Conservation (phyloP, 2,797 vertebrate genomes). For the Octomys mimax region DNA sequence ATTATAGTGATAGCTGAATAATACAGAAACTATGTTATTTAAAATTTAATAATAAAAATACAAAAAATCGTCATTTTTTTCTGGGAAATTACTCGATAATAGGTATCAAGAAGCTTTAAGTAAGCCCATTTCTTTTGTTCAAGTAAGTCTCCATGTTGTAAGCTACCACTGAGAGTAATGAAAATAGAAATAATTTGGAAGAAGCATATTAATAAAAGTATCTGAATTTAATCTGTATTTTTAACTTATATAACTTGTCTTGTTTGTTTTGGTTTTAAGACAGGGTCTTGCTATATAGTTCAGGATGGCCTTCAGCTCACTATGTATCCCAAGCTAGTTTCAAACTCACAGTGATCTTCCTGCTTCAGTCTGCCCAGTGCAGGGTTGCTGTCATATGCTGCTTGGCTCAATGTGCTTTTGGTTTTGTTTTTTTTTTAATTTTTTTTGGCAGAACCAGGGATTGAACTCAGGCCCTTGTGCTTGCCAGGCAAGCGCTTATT, state of each 20-base stretch:
- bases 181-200: slow-evolving; percentile 49
- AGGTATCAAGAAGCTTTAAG: slow-evolving; percentile 47
- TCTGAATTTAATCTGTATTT: slow-evolving; percentile 43
- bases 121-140: slow-evolving; percentile 26
- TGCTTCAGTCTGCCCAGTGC: not conserved
- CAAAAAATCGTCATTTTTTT: not conserved
- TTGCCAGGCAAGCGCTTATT: too few relatives aligned
- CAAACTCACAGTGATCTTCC: not conserved
- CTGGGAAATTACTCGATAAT: slow-evolving; percentile 46
- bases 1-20: not conserved
- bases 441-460: too few relatives aligned
- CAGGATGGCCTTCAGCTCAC: not conserved
- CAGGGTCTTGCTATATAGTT: not conserved
- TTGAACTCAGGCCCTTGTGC: too few relatives aligned
- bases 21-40: not conserved
- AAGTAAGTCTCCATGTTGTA: slow-evolving; percentile 7
- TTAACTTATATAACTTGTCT: not conserved
- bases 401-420: not conserved
- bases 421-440: too few relatives aligned
- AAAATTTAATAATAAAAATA: slow-evolving; percentile 37
- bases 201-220: not conserved
- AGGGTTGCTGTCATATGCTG: not conserved
- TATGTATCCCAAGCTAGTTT: not conserved
- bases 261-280: not conserved
- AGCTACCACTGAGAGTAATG: not conserved